Conservation (phyloP, 1,140 invertebrate genomes). For the Aphaenogaster rudis region DNA sequence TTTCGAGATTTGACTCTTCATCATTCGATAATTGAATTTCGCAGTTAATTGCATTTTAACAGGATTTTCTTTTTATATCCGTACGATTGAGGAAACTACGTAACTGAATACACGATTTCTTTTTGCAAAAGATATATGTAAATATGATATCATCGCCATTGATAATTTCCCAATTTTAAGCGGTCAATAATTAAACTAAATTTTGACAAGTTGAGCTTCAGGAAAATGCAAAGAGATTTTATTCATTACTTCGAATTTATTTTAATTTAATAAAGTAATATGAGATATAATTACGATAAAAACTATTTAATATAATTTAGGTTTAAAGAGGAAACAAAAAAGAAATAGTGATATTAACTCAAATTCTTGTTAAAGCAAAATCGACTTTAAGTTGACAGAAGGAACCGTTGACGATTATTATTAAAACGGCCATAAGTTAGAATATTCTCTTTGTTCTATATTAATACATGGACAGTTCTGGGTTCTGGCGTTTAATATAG, state of each 20-base stretch:
- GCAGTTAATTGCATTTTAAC: slow-evolving; percentile 7
- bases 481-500: not conserved
- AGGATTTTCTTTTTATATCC: not conserved
- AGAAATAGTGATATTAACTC: not conserved
- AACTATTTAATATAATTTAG: not conserved
- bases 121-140: not conserved
- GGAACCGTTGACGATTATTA: not conserved
- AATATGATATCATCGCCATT: not conserved
- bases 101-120: not conserved
- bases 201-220: not conserved
- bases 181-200: not conserved
- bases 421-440: not conserved
- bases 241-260: not conserved
- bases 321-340: not conserved
- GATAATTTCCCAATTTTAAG: not conserved
- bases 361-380: slow-evolving; percentile 3
- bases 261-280: not conserved
- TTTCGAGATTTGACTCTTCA: not conserved
- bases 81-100: not conserved
- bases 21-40: slow-evolving; percentile 31
- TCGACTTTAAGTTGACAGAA: not conserved
- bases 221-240: not conserved
- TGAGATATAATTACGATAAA: not conserved
- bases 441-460: slow-evolving; percentile 6
- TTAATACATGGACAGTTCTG: not conserved